phyloP scores from a whole-genome alignment of 2,888 invertebrate genomes.

The Sminthurinus aureus region DNA sequence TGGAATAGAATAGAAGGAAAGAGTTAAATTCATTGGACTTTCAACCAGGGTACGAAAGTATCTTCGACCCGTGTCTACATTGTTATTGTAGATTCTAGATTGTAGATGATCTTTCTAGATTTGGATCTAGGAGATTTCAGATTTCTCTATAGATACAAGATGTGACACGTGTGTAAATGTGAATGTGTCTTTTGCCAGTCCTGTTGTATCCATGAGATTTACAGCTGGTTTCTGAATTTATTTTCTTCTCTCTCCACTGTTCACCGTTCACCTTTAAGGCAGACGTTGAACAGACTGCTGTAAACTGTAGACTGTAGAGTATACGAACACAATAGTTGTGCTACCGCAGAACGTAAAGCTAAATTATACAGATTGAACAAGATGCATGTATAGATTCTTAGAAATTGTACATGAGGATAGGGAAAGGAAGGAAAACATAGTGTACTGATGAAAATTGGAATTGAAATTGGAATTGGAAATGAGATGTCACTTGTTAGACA shows the following conservation, averaged over 20 bases:
- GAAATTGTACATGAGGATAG: too few species aligned
- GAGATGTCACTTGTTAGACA: too few species aligned
- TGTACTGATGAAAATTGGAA: too few species aligned
- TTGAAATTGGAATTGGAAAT: too few species aligned
- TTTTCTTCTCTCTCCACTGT: background rate
- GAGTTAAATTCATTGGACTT: background rate
- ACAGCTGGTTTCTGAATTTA: background rate
- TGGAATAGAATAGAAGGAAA: background rate
- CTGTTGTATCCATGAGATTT: background rate
- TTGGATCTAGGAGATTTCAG: background rate
- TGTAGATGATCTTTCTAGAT: background rate
- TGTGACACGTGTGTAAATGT: background rate
- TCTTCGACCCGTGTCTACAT: too few species aligned
- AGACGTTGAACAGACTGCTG: background rate
- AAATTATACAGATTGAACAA: too few species aligned
- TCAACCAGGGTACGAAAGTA: background rate
- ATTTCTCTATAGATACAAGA: background rate
- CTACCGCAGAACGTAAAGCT: too few species aligned
- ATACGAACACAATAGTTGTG: too few species aligned
- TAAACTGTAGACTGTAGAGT: too few species aligned
- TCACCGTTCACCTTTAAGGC: background rate
- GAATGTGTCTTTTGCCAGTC: background rate
- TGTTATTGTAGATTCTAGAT: background rate
- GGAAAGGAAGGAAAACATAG: too few species aligned
- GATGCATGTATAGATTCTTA: too few species aligned